phyloP scores from a whole-genome alignment of 2,113 vertebrate species.

The Ursus arctos region DNA sequence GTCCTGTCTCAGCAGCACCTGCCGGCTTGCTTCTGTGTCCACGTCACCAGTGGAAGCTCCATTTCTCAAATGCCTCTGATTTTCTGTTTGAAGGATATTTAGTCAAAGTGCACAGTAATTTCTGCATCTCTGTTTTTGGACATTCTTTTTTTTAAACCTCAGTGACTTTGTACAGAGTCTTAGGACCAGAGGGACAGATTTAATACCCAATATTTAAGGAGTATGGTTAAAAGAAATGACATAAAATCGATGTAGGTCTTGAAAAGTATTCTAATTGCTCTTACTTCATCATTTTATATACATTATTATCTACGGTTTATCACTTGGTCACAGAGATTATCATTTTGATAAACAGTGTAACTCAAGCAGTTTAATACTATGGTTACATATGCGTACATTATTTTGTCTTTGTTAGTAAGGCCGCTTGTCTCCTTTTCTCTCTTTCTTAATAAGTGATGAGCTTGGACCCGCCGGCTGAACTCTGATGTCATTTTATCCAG shows the following conservation, averaged over 20 bases:
- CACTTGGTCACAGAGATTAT: neutral
- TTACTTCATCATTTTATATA: neutral
- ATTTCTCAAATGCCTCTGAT: neutral
- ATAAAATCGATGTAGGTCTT: neutral
- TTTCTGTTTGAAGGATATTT: neutral
- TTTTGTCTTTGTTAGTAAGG: neutral
- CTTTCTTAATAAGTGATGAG: neutral
- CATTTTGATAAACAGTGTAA: neutral
- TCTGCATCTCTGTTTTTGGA: neutral
- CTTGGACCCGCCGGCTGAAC: neutral
- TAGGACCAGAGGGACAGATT: neutral
- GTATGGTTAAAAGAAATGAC: neutral
- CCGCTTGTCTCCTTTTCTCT: neutral
- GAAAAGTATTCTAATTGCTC: neutral
- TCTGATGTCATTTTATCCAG: neutral
- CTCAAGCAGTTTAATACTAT: neutral
- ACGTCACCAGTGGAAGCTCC: neutral
- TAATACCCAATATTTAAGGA: neutral
- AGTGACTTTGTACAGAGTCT: neutral
- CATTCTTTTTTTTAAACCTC: neutral
- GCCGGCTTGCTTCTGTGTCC: accelerated
- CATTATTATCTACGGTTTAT: neutral
- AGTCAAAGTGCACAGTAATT: neutral
- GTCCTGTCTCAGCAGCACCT: too few species aligned
- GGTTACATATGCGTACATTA: neutral